These are phyloP conservation scores for Turnix velox DNA, from an alignment of 2,113 vertebrate genomes.

Conservation along the genomic window DNA sequence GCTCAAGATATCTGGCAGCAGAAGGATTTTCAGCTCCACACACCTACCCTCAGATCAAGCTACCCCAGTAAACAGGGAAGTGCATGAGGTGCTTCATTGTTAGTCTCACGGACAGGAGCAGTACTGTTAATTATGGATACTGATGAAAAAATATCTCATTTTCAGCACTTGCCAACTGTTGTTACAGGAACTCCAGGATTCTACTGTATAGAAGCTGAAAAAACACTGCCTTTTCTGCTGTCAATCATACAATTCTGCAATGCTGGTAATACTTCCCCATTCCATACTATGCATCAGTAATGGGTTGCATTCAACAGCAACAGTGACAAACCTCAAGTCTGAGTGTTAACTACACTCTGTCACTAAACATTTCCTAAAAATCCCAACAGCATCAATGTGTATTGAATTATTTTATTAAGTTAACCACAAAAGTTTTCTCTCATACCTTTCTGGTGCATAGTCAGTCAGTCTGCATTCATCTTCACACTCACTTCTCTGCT, in stretches of 20 bases:
- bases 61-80: background rate
- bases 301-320: background rate
- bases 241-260: background rate
- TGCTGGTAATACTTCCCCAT: background rate
- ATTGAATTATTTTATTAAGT: background rate
- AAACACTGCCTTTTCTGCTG: background rate
- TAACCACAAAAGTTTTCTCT: background rate
- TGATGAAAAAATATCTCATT: background rate
- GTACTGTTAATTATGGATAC: background rate
- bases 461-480: background rate
- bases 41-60: rapidly evolving
- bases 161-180: background rate
- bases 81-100: background rate
- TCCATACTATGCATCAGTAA: background rate
- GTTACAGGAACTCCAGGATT: background rate
- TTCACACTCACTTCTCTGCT: background rate
- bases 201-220: background rate
- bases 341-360: background rate
- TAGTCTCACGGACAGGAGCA: background rate
- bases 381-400: background rate
- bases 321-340: background rate
- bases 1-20: background rate
- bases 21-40: background rate
- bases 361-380: background rate
- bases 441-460: background rate